Base-by-base conservation (phyloP, 92 coral and sea anemone species). In the Hydrozoanthus gracilis region DNA sequence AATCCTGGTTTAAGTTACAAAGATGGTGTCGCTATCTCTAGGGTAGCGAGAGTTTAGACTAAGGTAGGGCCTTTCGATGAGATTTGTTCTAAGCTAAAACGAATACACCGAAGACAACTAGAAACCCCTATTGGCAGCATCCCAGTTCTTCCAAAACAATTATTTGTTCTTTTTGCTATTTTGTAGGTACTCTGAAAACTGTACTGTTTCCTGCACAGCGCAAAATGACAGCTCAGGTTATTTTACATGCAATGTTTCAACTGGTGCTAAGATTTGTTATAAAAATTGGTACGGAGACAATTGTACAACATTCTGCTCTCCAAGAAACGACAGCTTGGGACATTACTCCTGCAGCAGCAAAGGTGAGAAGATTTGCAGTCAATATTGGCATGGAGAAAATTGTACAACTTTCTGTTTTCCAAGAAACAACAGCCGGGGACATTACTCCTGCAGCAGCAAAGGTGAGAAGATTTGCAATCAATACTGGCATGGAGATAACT, bases 311-410 rank as follows among this genome's bases (percentile, higher is more conserved):
- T 76, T 65, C 55, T 92, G 95, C 76, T 75, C 39, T n/a, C 90
- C 95, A 27, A 73, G 82, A 58, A 90, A 92, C 76, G 91, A 94
- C 67, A 82, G 90, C 14, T 85, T 15, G 0, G 90, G 94, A 4
- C 93, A 94, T 85, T 92, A 74, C 48, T 71, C 54, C 51, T 94
- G 98, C 46, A 84, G 88, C 51, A 44, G 46, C 7, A 27, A 35
- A 35, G 94, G 98, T 51, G 84, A 88, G 12, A 94, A 84, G 62
- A 90, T 84, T 50, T 94, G 98, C 77, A 39, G 83, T 27, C 77
- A 48, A 3, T 7, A 78, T 44, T 94, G 95, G 98, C 90, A 90
- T 20, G 94, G 94, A 13, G 90, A 51, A 7, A 75, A 91, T 50
- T 94, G 95, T 78, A 90, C 91, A 35, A 82, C 92, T 15, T 91